Base-by-base conservation (phyloP, 23 tunicate genomes). In the Diplosoma virens region DNA sequence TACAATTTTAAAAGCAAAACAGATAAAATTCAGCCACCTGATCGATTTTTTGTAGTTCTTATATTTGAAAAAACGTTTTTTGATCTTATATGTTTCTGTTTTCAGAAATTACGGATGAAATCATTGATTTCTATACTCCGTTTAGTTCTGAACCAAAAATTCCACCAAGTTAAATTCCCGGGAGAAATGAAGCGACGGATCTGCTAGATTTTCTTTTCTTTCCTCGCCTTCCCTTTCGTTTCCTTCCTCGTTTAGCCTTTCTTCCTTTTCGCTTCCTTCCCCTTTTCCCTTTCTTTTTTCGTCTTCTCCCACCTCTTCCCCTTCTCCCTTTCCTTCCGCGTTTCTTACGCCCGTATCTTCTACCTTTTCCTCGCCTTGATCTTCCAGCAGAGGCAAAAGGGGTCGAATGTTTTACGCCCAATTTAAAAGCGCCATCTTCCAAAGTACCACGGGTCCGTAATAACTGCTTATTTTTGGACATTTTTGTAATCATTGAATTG, bases 331-430 rank as follows among this genome's bases (percentile, higher is more conserved):
- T 55, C 24, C 4, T 55, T 20, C 24, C 5, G 17, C 20, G 17
- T 20, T 25, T 25, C 4, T 20, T 16, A 2, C 9, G 3, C 9
- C 30, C 6, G 34, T 35, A 14, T 29, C 69, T 29, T 14, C 69
- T 28, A 16, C 17, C 17, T 29, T 35, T 22, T 29, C 69, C n/a
- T 5, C 69, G 69, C 21, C 35, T 61, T 27, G 69, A 61, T 4
- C 69, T 18, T 27, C 69, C 69, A 2, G 69, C 69, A 29, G 69
- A 61, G 6, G 69, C 69, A 29, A 61, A 61, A 7, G 69, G 69
- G 30, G 69, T 29, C 6, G 18, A n/a, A 4, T 61, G 69, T 29
- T 22, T 29, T 6, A 14, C 9, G 35, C 7, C 30, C 14, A 61
- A 35, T 29, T 61, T 61, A 61, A 61, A 61, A 18, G 69, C 34